Evolutionary conservation across 2,797 vertebrate species (phyloP), one percentile per base, ranked within the genome.

Genomic region (Orestias chungarensis): DNA sequence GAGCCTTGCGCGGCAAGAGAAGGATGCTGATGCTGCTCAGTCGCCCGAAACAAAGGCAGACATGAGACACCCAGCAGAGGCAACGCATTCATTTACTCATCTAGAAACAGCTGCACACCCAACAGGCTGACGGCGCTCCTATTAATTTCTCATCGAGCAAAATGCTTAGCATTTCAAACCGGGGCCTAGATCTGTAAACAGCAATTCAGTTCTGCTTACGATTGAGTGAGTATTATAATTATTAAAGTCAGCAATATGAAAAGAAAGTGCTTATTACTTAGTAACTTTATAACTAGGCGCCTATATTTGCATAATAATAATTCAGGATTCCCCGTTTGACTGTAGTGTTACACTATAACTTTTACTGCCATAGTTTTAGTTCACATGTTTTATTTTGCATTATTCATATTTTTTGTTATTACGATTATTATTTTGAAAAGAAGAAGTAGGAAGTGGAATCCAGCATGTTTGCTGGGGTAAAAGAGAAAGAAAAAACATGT

Each of bases 21-120:
- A 76, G 76, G 73, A 70, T n/a, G 52, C 74, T 44, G 64, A 73
- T 70, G 76, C 68, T 73, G 64, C 75, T 85, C 71, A 82, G 68
- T 71, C 74, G 65, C 61, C 76, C 57, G 64, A 82, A 79, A 84
- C 82, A 76, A 82, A 76, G 71, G 69, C 76, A 75, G 67, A 73
- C 73, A 75, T 29, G 46, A 82, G 62, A 79, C 71, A 76, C 38
- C 65, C 55, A 66, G 68, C 68, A 46, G 67, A 70, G 59, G 59
- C 49, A 75, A 49, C 52, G 74, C 31, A 70, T 75, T 84, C 31
- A 76, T 77, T 77, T 47, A 62, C 68, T 75, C 71, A 59, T 69
- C 43, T 20, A 65, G 61, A 47, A 38, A 43, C 31, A 68, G 72
- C 73, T 75, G 70, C 66, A 66, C 40, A 15, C 64, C 68, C 33